phyloP scores from a whole-genome alignment of 2,113 vertebrate species.

The Columbina picui region DNA sequence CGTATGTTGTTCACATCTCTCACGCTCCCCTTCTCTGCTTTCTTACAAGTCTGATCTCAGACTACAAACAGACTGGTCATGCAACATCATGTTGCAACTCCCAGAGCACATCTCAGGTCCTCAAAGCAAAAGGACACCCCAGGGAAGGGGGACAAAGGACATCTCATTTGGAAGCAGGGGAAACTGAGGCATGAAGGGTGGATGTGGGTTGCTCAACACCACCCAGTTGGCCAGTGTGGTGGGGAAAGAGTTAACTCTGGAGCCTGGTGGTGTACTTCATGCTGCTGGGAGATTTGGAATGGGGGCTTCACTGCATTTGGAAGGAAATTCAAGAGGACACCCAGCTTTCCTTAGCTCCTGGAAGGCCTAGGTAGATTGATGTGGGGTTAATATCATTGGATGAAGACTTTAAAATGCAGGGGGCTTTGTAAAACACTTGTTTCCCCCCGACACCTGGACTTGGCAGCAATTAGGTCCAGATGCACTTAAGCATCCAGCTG shows the following conservation, averaged over 20 bases:
- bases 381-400: not conserved
- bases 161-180: not conserved
- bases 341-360: not conserved
- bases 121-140: not conserved
- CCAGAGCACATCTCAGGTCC: not conserved
- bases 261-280: not conserved
- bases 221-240: not conserved
- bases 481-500: conserved; percentile 1
- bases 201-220: fast-evolving
- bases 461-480: not conserved
- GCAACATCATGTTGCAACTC: not conserved
- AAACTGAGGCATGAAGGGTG: not conserved
- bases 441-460: not conserved
- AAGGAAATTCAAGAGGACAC: not conserved
- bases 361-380: not conserved
- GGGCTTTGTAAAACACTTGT: not conserved
- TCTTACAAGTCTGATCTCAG: not conserved
- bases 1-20: fast-evolving
- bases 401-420: not conserved
- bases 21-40: not conserved
- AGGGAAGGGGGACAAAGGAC: no score
- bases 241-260: not conserved
- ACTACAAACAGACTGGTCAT: no score
- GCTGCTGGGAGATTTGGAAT: fast-evolving
- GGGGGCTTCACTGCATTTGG: not conserved